A percentile compares a stretch with the other conserved stretches of the same genome.
Evolutionary conservation across 2,888 invertebrate genomes (phyloP).

Genomic region (Conistra vaccinii): DNA sequence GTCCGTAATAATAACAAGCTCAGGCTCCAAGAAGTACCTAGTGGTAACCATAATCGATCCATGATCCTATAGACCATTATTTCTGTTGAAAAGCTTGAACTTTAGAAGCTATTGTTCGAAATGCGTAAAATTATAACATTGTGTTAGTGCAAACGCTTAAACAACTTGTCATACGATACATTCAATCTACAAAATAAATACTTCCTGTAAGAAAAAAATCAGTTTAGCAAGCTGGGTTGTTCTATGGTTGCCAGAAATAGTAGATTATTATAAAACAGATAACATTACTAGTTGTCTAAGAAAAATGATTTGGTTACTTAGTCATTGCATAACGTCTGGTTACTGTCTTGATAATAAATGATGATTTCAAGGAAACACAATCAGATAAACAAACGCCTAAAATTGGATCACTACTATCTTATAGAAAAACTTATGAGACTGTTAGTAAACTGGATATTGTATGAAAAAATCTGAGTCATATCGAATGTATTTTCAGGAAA

Average conservation of each 20-base stretch:
- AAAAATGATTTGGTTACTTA: slow-evolving; percentile 24
- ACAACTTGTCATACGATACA: slow-evolving; percentile 49
- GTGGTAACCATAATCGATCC: slow-evolving; percentile 31
- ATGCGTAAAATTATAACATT: slow-evolving; percentile 53
- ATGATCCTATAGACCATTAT: slow-evolving; percentile 43
- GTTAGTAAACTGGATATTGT: slow-evolving; percentile 5
- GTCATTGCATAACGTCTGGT: slow-evolving; percentile 44
- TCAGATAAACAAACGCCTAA: slow-evolving; percentile 23
- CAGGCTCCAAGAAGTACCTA: slow-evolving; percentile 14
- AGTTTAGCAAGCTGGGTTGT: neutral
- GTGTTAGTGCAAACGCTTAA: slow-evolving; percentile 44
- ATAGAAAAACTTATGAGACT: slow-evolving; percentile 22
- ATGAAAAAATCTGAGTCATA: slow-evolving; percentile 41
- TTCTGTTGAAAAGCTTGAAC: slow-evolving; percentile 50
- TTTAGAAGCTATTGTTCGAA: slow-evolving; percentile 54
- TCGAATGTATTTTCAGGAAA: slow-evolving; percentile 26
- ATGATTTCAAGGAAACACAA: slow-evolving; percentile 37
- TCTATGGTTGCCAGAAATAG: slow-evolving; percentile 6
- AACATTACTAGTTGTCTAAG: slow-evolving; percentile 2
- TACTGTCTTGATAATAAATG: slow-evolving; percentile 42
- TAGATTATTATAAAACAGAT: slow-evolving; percentile 29
- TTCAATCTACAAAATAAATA: slow-evolving; percentile 41
- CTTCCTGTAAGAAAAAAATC: slow-evolving; percentile 25
- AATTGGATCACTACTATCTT: slow-evolving; percentile 17
- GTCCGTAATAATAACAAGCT: neutral